Evolutionary conservation across 1,140 invertebrate species (phyloP), one percentile per base, ranked within the genome.

Genomic region (Periplaneta americana): DNA sequence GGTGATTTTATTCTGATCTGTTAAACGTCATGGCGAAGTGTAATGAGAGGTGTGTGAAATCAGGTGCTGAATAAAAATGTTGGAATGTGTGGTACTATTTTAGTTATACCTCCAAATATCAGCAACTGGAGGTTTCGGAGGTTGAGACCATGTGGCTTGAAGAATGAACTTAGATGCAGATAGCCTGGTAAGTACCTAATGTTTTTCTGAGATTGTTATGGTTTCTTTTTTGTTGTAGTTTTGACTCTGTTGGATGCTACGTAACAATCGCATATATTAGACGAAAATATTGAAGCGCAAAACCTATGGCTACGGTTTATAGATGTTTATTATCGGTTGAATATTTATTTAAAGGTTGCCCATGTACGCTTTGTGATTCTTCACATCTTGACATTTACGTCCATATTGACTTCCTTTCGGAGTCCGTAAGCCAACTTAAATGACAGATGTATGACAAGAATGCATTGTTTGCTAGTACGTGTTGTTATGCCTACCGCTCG

Each of bases 171-270:
- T 83, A 83, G 88, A 89, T 88, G 88, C 87, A 81, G 88, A 89
- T 85, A 88, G 88, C 85, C 88, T 89, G 88, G 88, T 89, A 87
- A 87, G 86, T 87, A 87, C n/a, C n/a, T n/a, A n/a, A n/a, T n/a
- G n/a, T n/a, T n/a, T n/a, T n/a, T n/a, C n/a, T n/a, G n/a, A n/a
- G n/a, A n/a, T n/a, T n/a, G n/a, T n/a, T n/a, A n/a, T n/a, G n/a
- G n/a, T n/a, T n/a, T n/a, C n/a, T n/a, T n/a, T n/a, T n/a, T n/a
- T n/a, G n/a, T n/a, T n/a, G n/a, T n/a, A n/a, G n/a, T n/a, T n/a
- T n/a, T n/a, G n/a, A n/a, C n/a, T n/a, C n/a, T n/a, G n/a, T n/a
- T n/a, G n/a, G n/a, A n/a, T n/a, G n/a, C n/a, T n/a, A n/a, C n/a
- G n/a, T n/a, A n/a, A n/a, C n/a, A n/a, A n/a, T n/a, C n/a, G n/a